Evolutionary conservation across 2,113 vertebrate species (phyloP).

Genomic region (Glaucomys volans): DNA sequence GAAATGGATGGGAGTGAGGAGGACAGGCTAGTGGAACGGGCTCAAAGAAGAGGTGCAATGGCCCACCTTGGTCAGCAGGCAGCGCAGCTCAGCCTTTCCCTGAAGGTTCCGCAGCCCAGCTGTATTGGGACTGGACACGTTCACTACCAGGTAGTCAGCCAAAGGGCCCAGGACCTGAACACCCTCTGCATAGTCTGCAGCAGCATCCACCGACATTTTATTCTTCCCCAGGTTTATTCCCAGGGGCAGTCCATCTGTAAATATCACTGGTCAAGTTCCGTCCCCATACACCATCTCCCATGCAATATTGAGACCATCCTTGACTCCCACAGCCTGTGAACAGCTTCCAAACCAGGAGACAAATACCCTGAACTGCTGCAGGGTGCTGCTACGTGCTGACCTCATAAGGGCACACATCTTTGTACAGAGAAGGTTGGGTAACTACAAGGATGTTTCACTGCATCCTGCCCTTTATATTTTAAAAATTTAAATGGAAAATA

Average conservation of each 20-base stretch:
- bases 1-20: neutral
- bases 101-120: conserved; percentile 94
- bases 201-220: conserved; percentile 92
- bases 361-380: fast-evolving
- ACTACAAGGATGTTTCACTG: neutral
- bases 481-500: neutral
- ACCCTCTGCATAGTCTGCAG: conserved; percentile 92
- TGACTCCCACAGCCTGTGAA: neutral
- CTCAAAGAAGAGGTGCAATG: neutral
- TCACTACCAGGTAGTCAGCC: conserved; percentile 97
- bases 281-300: neutral
- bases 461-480: neutral
- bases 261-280: neutral
- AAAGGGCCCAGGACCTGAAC: conserved; percentile 92
- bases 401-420: neutral
- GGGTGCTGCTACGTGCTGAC: neutral
- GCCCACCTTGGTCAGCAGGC: conserved; percentile 92
- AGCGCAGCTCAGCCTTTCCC: conserved; percentile 90
- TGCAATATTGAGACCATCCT: neutral
- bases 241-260: conserved; percentile 92
- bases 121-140: conserved; percentile 98
- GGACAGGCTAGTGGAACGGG: neutral
- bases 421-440: neutral
- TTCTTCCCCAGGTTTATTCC: conserved; percentile 98
- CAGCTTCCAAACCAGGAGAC: neutral